Base-by-base conservation (phyloP, 2,113 vertebrate species). In the Lagopus muta region DNA sequence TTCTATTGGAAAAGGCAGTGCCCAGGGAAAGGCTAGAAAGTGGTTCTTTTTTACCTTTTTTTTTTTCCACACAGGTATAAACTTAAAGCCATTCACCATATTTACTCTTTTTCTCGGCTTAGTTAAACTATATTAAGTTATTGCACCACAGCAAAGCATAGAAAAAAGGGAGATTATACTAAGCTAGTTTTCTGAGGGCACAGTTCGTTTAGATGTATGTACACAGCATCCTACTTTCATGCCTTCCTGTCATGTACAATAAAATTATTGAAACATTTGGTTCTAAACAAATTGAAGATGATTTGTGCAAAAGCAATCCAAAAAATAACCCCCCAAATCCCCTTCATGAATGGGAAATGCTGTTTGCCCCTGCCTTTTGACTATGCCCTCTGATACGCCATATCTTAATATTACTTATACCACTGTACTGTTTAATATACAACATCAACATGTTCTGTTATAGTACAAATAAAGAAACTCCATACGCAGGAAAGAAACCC, bases 391-490 rank as follows among this genome's bases (percentile, higher is more conserved):
- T 60, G 74, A 57, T 86, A 93, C 45, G 48, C 42, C 45, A 72
- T 84, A 78, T 38, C 57, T 91, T 75, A 91, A 89, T 84, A 85
- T 32, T 27, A 87, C 64, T 90, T 90, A 84, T 52, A 66, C 91
- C 83, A 92, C 52, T 75, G 80, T 73, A 82, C 62, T 75, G 40
- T 50, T 89, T 76, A 72, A 83, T 88, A 75, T 76, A 95, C 82
- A 96, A 86, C 90, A 93, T 47, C 65, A 52, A 96, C 74, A 87
- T 71, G 55, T 50, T 82, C 81, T 89, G 18, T 79, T 85, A 90
- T 52, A 90, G 71, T 47, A 94, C 94, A 96, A 97, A 95, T 90
- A 93, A 83, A 77, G 60, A 94, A 93, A 86, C 27, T 88, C 45
- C 58, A 94, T 86, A 82, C 34, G 50, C 69, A 79, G 85, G 73